Base-by-base conservation (phyloP, 2,888 invertebrate species). In the Xanthia togata region DNA sequence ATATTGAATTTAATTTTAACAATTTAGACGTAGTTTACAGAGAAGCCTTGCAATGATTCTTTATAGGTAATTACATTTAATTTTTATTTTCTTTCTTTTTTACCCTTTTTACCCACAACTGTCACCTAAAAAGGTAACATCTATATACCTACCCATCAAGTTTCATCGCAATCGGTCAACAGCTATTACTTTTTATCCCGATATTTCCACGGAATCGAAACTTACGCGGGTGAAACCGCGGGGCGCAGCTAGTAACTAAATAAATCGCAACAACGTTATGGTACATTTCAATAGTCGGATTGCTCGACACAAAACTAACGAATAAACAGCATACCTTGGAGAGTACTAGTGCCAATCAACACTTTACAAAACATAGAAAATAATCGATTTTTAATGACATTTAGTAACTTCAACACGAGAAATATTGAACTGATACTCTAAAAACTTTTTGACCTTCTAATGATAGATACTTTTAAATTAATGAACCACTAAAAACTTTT, bases 1-100 rank as follows among this genome's bases (percentile, higher is more conserved):
- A 94, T 95, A 94, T 91, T 92, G 86, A 93, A 93, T 95, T 95
- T 95, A 93, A 94, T 95, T 93, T 91, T 93, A 96, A 95, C 95
- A 95, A 95, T 94, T 94, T n/a, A n/a, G n/a, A n/a, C n/a, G n/a
- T n/a, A n/a, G n/a, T n/a, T n/a, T n/a, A n/a, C n/a, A n/a, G n/a
- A n/a, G n/a, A n/a, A n/a, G n/a, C n/a, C n/a, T n/a, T n/a, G n/a
- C n/a, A n/a, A n/a, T n/a, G n/a, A n/a, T n/a, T n/a, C n/a, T n/a
- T n/a, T n/a, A n/a, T n/a, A n/a, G n/a, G n/a, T n/a, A n/a, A n/a
- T n/a, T n/a, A n/a, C n/a, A n/a, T n/a, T n/a, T n/a, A n/a, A n/a
- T n/a, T n/a, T n/a, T n/a, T n/a, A n/a, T n/a, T n/a, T n/a, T n/a
- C n/a, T n/a, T n/a, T n/a, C n/a, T n/a, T n/a, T n/a, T n/a, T n/a